Evolutionary conservation across 2,113 vertebrate genomes (phyloP).

Genomic region (Toxotes jaculatrix): DNA sequence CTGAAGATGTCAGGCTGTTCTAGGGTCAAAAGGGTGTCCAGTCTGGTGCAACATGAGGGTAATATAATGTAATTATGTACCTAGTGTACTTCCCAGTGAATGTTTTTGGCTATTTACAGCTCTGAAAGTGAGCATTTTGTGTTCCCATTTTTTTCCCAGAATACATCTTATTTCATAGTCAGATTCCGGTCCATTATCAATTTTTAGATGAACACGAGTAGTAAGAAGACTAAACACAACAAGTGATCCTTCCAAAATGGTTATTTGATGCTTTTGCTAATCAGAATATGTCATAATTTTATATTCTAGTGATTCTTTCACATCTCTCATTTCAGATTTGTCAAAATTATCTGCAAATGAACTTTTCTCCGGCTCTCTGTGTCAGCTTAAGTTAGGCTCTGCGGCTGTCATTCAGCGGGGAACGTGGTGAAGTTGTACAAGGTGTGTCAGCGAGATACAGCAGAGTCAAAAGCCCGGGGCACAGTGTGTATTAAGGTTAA

Average conservation of each 20-base stretch:
- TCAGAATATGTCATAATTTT: background rate
- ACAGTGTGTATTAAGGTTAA: conserved; percentile 79
- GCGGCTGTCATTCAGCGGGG: conserved; percentile 65
- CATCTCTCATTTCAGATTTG: conserved; percentile 4
- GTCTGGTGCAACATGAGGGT: conserved; percentile 42
- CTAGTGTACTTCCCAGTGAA: conserved; percentile 14
- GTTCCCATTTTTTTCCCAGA: no score
- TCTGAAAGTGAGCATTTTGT: conserved; percentile 31
- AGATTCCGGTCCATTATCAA: background rate
- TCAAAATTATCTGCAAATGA: conserved; percentile 54
- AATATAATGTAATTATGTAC: conserved; percentile 59
- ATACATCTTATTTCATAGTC: background rate
- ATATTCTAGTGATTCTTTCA: background rate
- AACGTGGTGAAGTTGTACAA: conserved; percentile 68
- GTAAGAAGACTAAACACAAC: no score
- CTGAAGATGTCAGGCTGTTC: conserved; percentile 61
- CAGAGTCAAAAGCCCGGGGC: conserved; percentile 72
- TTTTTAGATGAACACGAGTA: background rate
- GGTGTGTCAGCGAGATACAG: conserved; percentile 77
- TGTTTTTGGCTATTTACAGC: conserved; percentile 38
- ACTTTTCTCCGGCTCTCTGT: conserved; percentile 62
- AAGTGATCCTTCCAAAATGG: background rate
- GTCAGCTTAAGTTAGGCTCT: conserved; percentile 63
- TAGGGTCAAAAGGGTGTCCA: conserved; percentile 50
- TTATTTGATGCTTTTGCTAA: background rate